A percentile compares a stretch with the other conserved stretches of the same genome.
Evolutionary conservation across 1,140 invertebrate genomes (phyloP).

Genomic region (Diorhabda carinulata): DNA sequence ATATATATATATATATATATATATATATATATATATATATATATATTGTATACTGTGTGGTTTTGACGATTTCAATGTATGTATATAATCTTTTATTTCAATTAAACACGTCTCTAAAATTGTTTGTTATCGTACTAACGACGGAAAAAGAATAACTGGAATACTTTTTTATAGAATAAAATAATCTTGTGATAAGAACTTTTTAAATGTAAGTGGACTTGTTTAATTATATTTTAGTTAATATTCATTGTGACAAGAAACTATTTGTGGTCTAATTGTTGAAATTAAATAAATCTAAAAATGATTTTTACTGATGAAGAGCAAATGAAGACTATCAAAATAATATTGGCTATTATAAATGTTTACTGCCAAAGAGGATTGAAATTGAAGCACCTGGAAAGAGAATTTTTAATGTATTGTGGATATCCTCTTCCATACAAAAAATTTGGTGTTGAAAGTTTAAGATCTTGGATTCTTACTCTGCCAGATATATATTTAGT

Average conservation of each 20-base stretch:
- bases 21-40: no score
- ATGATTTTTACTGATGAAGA: slow-evolving; percentile 17
- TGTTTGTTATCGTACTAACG: no score
- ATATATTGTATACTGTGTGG: no score
- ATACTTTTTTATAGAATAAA: not conserved
- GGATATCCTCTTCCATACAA: slow-evolving; percentile 30
- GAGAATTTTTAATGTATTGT: slow-evolving; percentile 25
- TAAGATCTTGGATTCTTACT: slow-evolving; percentile 29
- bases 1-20: no score
- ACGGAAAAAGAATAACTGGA: no score
- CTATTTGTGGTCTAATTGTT: slow-evolving; percentile 4
- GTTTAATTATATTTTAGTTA: not conserved
- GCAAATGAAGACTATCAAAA: slow-evolving; percentile 26
- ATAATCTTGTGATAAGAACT: not conserved
- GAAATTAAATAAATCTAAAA: slow-evolving; percentile 10
- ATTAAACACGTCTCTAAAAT: no score
- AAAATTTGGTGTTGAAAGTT: slow-evolving; percentile 27
- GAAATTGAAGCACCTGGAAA: slow-evolving; percentile 25
- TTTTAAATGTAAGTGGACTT: not conserved
- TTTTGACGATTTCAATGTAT: no score
- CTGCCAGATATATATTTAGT: slow-evolving; percentile 33
- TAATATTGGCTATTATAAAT: slow-evolving; percentile 29
- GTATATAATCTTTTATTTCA: no score
- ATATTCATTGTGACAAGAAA: not conserved
- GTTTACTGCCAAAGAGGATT: slow-evolving; percentile 29